Base-by-base conservation (phyloP, 2,797 vertebrate genomes). In the Pelobates cultripes region DNA sequence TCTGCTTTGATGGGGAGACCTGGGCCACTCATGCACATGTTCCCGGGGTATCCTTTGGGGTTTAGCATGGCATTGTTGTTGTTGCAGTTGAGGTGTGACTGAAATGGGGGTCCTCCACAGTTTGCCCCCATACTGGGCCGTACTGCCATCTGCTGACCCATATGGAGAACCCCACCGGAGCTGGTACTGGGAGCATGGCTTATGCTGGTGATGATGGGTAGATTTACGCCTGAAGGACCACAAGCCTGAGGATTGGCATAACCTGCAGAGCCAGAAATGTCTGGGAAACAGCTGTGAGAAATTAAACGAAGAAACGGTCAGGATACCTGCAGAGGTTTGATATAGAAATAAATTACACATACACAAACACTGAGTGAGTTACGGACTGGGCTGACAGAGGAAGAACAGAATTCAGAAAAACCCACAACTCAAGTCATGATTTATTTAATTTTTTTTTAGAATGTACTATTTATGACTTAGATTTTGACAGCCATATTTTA, bases 1-100 rank as follows among this genome's bases (percentile, higher is more conserved):
- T 99, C 97, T 1, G 95, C 93, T 89, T 99, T 99, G 94, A 97
- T 91, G 86, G 96, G 95, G 80, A 93, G 93, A 41, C 86, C 93
- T 88, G 89, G 87, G 87, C 10, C 93, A 90, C 12, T 93, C 87
- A 93, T 92, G 93, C 90, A 96, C 92, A 87, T 94, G 88, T 88
- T 92, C 1, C 93, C 94, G 84, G 95, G 90, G 92, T 96, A 97
- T 89, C 88, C 95, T 92, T 96, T 97, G 86, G 85, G 88, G 14
- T 67, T 85, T 51, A 60, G 87, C 91, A 94, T 85, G 7, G 92
- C 91, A 17, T 93, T 94, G 92, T 92, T 94, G 90, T 93, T 94
- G 83, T 92, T 94, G 90, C 91, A 93, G 92, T 93, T 94, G 89
- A 93, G 88, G 43, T 94, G 93, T 82, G 89, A 60, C 44, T 86